Conservation (phyloP, 2,113 vertebrate species). For the Balaeniceps rex region DNA sequence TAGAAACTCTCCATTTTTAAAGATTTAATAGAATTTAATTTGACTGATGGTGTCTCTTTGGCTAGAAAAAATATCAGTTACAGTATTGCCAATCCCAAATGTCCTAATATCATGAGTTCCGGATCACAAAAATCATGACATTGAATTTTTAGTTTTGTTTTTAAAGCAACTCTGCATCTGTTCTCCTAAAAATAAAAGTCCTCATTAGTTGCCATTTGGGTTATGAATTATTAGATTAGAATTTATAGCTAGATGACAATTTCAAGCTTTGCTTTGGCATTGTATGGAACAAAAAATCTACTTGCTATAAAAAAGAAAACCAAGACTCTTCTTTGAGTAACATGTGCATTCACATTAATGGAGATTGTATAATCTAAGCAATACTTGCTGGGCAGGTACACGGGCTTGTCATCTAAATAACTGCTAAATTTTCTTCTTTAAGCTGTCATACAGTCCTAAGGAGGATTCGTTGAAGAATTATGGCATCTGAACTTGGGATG, state of each 20-base stretch:
- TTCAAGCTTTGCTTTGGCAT: neutral
- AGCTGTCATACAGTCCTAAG: neutral
- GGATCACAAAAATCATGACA: slow-evolving; percentile 30
- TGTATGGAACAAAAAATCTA: neutral
- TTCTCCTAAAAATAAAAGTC: slow-evolving; percentile 47
- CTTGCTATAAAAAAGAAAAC: neutral
- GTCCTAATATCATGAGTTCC: neutral
- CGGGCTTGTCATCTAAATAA: neutral
- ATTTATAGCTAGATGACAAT: neutral
- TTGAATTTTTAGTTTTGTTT: slow-evolving; percentile 9
- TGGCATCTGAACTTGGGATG: neutral
- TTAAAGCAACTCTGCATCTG: slow-evolving; percentile 12
- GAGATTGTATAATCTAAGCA: neutral
- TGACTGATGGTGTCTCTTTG: neutral
- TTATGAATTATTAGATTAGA: slow-evolving; percentile 40
- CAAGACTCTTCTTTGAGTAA: neutral
- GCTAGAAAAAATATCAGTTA: neutral
- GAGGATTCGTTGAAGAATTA: neutral
- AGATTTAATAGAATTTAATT: neutral
- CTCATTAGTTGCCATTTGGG: slow-evolving; percentile 41
- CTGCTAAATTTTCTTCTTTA: neutral
- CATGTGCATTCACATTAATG: neutral
- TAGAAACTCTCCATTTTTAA: neutral
- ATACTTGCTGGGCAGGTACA: neutral
- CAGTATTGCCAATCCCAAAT: neutral